Conservation (phyloP, 2,888 invertebrate genomes). For the Zaprionus lineosus region DNA sequence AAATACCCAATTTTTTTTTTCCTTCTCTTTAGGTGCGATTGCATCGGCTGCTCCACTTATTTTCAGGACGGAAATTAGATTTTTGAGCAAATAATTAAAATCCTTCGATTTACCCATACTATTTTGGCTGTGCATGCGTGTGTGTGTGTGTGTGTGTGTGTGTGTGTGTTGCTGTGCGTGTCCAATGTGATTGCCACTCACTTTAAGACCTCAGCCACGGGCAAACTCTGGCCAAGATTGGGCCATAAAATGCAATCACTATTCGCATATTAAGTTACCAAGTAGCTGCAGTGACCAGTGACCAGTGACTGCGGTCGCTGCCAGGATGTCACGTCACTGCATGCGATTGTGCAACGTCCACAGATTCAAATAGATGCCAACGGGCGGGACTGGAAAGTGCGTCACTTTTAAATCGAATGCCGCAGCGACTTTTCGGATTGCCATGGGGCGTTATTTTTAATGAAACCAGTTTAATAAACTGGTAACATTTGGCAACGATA, state of each 20-base stretch:
- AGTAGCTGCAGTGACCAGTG: constrained; percentile 9
- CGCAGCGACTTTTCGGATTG: constrained; percentile 10
- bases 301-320: constrained; percentile 2
- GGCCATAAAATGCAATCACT: constrained; percentile 63
- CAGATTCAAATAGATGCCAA: constrained; percentile 12
- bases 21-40: constrained; percentile 4
- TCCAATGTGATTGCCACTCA: constrained; percentile 40
- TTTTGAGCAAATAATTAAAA: constrained; percentile 71
- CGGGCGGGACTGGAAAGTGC: constrained; percentile 53
- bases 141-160: no score
- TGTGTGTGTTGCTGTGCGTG: constrained; percentile 17
- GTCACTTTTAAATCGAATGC: constrained; percentile 26
- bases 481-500: constrained; percentile 49
- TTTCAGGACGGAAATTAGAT: constrained; percentile 67
- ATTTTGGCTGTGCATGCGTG: no score
- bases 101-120: constrained; percentile 43
- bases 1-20: constrained; percentile 22
- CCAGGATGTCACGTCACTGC: constrained; percentile 69
- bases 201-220: constrained; percentile 39
- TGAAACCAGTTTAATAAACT: constrained; percentile 58
- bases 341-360: constrained; percentile 55
- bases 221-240: constrained; percentile 31
- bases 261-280: constrained; percentile 58
- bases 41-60: constrained; percentile 25
- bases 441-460: constrained; percentile 40